Conservation (phyloP, 2,113 vertebrate species). For the Notothenia coriiceps region DNA sequence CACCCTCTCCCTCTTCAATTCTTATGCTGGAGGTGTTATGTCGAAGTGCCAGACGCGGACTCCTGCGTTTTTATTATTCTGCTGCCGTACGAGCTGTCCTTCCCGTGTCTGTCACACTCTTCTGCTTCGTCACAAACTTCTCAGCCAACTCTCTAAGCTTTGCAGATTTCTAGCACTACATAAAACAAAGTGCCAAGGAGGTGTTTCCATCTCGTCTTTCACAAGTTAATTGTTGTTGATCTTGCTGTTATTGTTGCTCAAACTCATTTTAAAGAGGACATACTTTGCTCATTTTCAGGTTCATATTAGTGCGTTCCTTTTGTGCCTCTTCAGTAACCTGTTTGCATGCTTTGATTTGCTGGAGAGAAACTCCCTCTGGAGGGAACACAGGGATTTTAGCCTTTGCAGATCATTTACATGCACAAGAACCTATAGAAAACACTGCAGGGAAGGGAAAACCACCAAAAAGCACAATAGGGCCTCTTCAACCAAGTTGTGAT, state of each 20-base stretch:
- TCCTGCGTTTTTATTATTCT: slow-evolving; percentile 49
- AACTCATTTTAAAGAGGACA: neutral
- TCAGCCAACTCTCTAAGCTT: slow-evolving; percentile 30
- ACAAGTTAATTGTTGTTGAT: neutral
- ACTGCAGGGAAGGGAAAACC: no score
- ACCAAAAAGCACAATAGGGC: no score
- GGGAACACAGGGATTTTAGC: no score
- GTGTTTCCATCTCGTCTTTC: slow-evolving; percentile 18
- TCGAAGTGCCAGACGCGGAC: slow-evolving; percentile 55
- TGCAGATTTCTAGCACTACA: slow-evolving; percentile 39
- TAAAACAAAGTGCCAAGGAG: slow-evolving; percentile 11
- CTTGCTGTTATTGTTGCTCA: neutral
- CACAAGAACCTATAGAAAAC: no score
- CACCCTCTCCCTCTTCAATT: slow-evolving; percentile 50
- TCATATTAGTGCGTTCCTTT: no score
- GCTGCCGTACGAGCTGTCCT: slow-evolving; percentile 45
- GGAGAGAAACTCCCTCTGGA: no score
- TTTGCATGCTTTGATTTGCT: no score
- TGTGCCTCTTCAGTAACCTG: no score
- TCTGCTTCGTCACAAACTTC: slow-evolving; percentile 31
- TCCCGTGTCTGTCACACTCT: slow-evolving; percentile 53
- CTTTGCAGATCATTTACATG: no score
- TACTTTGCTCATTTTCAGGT: no score
- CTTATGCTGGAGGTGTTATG: slow-evolving; percentile 54
- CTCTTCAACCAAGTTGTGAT: neutral